Percentiles rank a stretch among this genome's conserved stretches.
Evolutionary conservation across 2,797 vertebrate genomes (phyloP).

Genomic region (Harpagifer antarcticus): DNA sequence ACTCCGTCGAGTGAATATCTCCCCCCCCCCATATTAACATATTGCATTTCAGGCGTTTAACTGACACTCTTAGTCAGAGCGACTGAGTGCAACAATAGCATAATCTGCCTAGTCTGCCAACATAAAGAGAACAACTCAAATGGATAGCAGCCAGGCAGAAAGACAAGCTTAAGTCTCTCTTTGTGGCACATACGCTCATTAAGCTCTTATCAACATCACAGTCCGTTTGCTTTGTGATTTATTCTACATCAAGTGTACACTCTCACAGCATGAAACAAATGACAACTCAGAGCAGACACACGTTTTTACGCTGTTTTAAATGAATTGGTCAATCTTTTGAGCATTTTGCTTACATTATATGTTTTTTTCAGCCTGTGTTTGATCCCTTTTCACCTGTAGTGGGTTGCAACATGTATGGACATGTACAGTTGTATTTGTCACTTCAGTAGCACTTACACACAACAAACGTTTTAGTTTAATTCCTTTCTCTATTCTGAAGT

Average conservation of each 20-base stretch:
- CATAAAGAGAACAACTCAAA: slow-evolving; percentile 52
- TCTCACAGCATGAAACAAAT: not conserved
- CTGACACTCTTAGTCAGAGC: slow-evolving; percentile 50
- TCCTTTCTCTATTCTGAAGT: too few species aligned
- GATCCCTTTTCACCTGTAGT: too few species aligned
- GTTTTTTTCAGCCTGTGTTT: too few species aligned
- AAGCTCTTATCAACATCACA: slow-evolving; percentile 50
- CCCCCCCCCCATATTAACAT: slow-evolving; percentile 51
- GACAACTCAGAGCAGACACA: not conserved
- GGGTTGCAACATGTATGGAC: too few species aligned
- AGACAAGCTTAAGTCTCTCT: slow-evolving; percentile 39
- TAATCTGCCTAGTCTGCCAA: slow-evolving; percentile 55
- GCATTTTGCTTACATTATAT: too few species aligned
- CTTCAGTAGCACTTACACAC: too few species aligned
- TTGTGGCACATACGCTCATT: slow-evolving; percentile 44
- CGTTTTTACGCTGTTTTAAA: not conserved
- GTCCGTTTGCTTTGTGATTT: slow-evolving; percentile 31
- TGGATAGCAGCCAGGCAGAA: slow-evolving; percentile 47
- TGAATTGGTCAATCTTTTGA: too few species aligned
- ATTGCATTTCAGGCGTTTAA: slow-evolving; percentile 68
- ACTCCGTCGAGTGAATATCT: slow-evolving; percentile 41
- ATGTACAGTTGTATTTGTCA: too few species aligned
- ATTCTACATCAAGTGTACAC: slow-evolving; percentile 13
- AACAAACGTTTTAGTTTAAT: too few species aligned
- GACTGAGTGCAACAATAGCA: slow-evolving; percentile 55